Conservation (phyloP, 2,888 invertebrate genomes). For the Nemapogon koenigi region DNA sequence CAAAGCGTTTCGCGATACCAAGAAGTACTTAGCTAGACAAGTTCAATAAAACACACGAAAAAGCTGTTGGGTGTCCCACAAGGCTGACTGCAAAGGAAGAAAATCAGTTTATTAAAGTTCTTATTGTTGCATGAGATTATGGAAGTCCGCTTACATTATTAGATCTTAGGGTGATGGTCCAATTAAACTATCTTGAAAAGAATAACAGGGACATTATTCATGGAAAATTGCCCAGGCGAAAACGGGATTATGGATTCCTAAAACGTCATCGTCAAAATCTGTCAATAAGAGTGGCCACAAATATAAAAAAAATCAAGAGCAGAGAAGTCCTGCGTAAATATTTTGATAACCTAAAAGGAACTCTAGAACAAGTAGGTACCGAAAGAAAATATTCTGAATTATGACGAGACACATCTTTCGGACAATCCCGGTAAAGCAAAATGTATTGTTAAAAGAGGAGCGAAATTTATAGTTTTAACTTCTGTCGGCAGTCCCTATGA, state of each 20-base stretch:
- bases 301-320: too few relatives aligned
- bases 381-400: too few relatives aligned
- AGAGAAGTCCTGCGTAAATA: too few relatives aligned
- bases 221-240: not conserved
- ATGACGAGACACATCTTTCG: too few relatives aligned
- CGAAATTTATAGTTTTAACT: too few relatives aligned
- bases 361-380: too few relatives aligned
- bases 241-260: slow-evolving; percentile 2
- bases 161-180: not conserved
- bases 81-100: not conserved
- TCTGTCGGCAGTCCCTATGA: too few relatives aligned
- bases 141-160: slow-evolving; percentile 2
- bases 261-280: too few relatives aligned
- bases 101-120: not conserved
- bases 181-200: not conserved
- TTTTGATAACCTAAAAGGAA: too few relatives aligned
- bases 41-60: not conserved
- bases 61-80: not conserved
- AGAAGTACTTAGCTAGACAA: not conserved
- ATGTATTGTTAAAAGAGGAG: too few relatives aligned
- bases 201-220: not conserved
- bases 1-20: not conserved
- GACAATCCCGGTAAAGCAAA: too few relatives aligned
- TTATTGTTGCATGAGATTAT: slow-evolving; percentile 1
- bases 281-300: too few relatives aligned